Evolutionary conservation across 2,797 vertebrate genomes (phyloP).

Genomic region (Gephyroberyx darwinii): DNA sequence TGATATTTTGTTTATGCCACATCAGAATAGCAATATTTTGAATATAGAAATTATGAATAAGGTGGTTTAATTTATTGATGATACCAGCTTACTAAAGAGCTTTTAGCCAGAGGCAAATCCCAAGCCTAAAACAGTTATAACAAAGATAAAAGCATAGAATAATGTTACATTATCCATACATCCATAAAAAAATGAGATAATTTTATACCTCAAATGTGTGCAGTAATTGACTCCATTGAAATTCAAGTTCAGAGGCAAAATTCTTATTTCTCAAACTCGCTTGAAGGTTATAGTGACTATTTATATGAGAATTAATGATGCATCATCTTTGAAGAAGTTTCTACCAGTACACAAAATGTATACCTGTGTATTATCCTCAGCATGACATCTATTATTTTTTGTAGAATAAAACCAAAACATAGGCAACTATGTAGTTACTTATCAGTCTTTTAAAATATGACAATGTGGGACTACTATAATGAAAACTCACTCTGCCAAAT

Average conservation of each 20-base stretch:
- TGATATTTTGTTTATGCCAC: background rate
- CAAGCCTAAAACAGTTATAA: slow-evolving; percentile 57
- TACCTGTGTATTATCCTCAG: background rate
- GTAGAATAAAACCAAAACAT: background rate
- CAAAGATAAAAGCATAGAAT: slow-evolving; percentile 61
- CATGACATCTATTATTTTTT: background rate
- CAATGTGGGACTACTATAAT: background rate
- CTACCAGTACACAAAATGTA: too few relatives aligned
- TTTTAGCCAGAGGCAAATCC: slow-evolving; percentile 62
- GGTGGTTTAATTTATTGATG: slow-evolving; percentile 57
- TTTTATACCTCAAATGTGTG: slow-evolving; percentile 45
- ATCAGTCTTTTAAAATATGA: background rate
- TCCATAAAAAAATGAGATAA: slow-evolving; percentile 59
- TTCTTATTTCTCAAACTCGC: slow-evolving; percentile 10
- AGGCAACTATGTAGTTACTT: background rate
- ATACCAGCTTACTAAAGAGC: slow-evolving; percentile 38
- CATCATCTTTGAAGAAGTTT: background rate
- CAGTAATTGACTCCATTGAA: slow-evolving; percentile 48
- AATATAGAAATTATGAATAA: slow-evolving; percentile 68
- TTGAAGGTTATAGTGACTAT: slow-evolving; percentile 1
- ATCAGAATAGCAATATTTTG: background rate
- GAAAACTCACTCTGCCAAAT: background rate
- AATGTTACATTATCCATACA: slow-evolving; percentile 55
- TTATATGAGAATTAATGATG: background rate
- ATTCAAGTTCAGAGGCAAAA: slow-evolving; percentile 18